Conservation (phyloP, 2,888 invertebrate genomes). For the Cordylochernes scorpioides region DNA sequence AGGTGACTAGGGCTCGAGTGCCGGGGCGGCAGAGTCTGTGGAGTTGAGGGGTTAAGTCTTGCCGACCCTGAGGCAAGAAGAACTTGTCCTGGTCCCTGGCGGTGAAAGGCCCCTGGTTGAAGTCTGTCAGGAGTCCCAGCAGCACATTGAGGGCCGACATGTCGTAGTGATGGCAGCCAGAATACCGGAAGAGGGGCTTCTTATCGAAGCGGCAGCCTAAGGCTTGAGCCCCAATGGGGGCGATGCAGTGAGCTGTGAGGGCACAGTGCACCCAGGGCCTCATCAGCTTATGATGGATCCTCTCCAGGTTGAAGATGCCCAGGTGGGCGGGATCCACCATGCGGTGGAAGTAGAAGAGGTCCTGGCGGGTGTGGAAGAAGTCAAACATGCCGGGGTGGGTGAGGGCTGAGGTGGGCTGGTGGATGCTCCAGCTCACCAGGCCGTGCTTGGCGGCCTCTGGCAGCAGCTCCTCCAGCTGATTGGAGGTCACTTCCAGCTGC, state of each 20-base stretch:
- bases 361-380: constrained; percentile 55
- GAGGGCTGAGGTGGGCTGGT: constrained; percentile 61
- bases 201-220: constrained; percentile 42
- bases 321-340: constrained; percentile 45
- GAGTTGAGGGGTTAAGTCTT: too few species aligned
- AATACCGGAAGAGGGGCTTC: constrained; percentile 74
- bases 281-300: constrained; percentile 41
- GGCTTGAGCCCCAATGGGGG: constrained; percentile 40
- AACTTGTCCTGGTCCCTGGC: constrained; percentile 14
- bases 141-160: constrained; percentile 73
- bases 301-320: constrained; percentile 31
- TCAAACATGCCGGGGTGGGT: constrained; percentile 90
- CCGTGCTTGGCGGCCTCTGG: constrained; percentile 28
- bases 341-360: constrained; percentile 63
- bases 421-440: constrained; percentile 53
- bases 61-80: too few species aligned
- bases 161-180: constrained; percentile 80
- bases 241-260: constrained; percentile 64
- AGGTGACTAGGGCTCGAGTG: too few species aligned
- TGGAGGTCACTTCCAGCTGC: constrained; percentile 32
- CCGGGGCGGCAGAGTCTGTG: too few species aligned
- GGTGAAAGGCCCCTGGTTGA: constrained; percentile 24
- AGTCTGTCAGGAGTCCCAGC: constrained; percentile 40
- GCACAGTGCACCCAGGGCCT: constrained; percentile 78
- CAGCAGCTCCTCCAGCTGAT: constrained; percentile 18